These are phyloP conservation scores for Drosophila imparisetae DNA, from an alignment of 2,888 invertebrate species.

Conservation along the genomic window DNA sequence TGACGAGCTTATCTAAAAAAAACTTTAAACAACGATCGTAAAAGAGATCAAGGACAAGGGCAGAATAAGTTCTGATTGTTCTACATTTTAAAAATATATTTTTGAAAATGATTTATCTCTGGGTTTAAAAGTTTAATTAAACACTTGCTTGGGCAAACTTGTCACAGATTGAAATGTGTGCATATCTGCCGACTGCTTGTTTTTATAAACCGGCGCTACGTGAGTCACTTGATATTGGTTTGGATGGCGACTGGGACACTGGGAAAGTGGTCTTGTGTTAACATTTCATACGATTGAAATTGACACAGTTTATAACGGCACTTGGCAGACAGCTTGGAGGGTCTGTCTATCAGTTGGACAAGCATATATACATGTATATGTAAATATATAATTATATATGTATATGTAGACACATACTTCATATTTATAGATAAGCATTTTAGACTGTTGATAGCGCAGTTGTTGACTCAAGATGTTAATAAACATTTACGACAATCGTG, in stretches of 20 bases:
- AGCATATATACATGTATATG: constrained; percentile 21
- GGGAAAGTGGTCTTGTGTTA: constrained; percentile 15
- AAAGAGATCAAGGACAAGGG: constrained; percentile 19
- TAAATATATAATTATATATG: constrained; percentile 1
- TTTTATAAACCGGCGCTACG: constrained; percentile 18
- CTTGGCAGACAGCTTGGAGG: constrained; percentile 59
- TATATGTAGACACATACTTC: constrained; percentile 11
- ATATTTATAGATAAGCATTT: constrained; percentile 44
- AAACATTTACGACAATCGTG: constrained; percentile 23
- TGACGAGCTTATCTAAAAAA: constrained; percentile 12
- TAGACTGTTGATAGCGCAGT: constrained; percentile 41
- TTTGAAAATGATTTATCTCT: constrained; percentile 3
- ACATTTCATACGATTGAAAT: constrained; percentile 25
- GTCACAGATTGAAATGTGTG: constrained; percentile 6
- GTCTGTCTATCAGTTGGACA: constrained; percentile 31
- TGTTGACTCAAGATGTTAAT: constrained; percentile 35
- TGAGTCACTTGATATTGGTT: constrained; percentile 46
- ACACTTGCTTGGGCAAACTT: constrained; percentile 19
- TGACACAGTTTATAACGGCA: constrained; percentile 63
- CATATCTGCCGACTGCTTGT: constrained; percentile 11
- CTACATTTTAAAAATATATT: not conserved
- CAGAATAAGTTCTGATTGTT: constrained; percentile 14
- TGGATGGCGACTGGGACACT: not conserved
- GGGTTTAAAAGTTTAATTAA: constrained; percentile 31
- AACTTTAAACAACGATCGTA: constrained; percentile 21